Conservation (phyloP, 2,113 vertebrate species). For the Chunga burmeisteri region DNA sequence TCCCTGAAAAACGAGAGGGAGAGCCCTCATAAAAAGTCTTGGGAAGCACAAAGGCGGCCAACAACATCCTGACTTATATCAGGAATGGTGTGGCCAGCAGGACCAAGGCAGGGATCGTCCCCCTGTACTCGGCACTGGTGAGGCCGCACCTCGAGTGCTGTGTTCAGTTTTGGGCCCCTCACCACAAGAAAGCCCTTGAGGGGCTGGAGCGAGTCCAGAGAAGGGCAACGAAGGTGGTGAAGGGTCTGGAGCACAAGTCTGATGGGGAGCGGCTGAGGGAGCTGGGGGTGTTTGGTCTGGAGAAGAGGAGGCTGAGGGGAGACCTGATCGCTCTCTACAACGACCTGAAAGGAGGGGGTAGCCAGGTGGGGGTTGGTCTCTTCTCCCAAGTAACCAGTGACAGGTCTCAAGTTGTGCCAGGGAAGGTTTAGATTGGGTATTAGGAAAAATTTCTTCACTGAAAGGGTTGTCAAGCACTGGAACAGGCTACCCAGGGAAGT, state of each 20-base stretch:
- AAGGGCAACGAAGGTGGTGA: background rate
- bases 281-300: accelerated
- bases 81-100: background rate
- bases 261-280: background rate
- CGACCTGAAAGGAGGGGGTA: background rate
- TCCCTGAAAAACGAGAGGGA: background rate
- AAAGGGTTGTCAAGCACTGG: background rate
- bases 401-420: background rate
- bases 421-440: background rate
- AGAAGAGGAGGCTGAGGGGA: background rate
- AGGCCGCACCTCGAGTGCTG: accelerated
- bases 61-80: background rate
- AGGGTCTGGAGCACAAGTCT: background rate
- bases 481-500: background rate
- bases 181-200: background rate
- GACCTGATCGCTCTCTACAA: background rate
- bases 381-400: background rate
- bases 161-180: background rate
- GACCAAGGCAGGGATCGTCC: accelerated
- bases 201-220: accelerated
- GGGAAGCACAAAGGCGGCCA: background rate
- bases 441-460: background rate
- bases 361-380: accelerated
- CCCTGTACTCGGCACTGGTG: accelerated
- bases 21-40: background rate